phyloP scores from a whole-genome alignment of 1,140 invertebrate species.

The Hylaeus anthracinus region DNA sequence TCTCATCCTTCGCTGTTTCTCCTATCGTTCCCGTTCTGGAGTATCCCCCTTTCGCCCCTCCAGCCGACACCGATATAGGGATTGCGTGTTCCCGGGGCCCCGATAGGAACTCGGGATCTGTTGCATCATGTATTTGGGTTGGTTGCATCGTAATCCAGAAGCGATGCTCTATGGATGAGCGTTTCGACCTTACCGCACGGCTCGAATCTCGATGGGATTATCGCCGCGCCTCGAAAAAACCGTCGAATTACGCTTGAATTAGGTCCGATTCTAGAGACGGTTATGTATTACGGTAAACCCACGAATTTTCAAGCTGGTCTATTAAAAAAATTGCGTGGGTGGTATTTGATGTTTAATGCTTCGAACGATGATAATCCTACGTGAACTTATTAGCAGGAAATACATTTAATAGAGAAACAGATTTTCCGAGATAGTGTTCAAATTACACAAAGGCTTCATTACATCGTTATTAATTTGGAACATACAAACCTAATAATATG shows the following conservation, averaged over 20 bases:
- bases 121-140: slow-evolving; percentile 47
- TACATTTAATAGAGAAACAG: too few species aligned
- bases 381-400: too few species aligned
- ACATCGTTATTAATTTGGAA: too few species aligned
- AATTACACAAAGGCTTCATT: too few species aligned
- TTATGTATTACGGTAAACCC: not conserved
- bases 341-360: too few species aligned
- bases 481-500: too few species aligned
- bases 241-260: not conserved
- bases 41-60: not conserved
- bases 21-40: not conserved
- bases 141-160: slow-evolving; percentile 39
- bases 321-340: too few species aligned
- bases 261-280: not conserved
- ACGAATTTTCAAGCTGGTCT: too few species aligned
- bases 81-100: slow-evolving; percentile 11
- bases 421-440: too few species aligned
- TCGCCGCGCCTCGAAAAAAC: not conserved
- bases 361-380: too few species aligned
- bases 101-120: slow-evolving; percentile 51
- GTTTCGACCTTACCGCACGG: not conserved
- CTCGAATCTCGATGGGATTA: not conserved
- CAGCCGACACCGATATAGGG: slow-evolving; percentile 35
- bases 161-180: not conserved
- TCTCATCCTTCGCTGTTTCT: slow-evolving; percentile 27